Evolutionary conservation across 2,888 invertebrate genomes (phyloP).

Genomic region (Cremastobaeus sp.): DNA sequence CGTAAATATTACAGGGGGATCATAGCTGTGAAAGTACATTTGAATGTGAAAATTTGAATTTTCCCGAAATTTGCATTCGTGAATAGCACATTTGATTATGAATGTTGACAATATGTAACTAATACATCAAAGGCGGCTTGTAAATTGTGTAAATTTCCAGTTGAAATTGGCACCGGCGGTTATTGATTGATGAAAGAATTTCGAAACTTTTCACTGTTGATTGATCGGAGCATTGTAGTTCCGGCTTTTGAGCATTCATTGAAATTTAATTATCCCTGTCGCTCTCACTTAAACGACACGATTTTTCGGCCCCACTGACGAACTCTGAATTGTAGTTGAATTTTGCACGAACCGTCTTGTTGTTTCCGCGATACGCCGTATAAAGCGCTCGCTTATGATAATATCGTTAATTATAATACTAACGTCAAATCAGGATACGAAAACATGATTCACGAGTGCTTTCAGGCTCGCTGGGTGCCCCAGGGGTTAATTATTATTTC

Average conservation of each 20-base stretch:
- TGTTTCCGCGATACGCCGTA: constrained; percentile 22
- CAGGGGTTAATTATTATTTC: constrained; percentile 29
- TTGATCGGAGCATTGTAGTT: constrained; percentile 39
- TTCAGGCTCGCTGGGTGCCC: constrained; percentile 4
- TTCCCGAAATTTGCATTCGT: no score
- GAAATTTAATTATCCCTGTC: constrained; percentile 45
- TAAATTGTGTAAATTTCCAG: no score
- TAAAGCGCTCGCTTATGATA: neutral
- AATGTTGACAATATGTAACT: no score
- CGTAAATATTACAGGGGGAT: no score
- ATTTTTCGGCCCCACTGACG: constrained; percentile 8
- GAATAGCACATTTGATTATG: no score
- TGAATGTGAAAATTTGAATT: no score
- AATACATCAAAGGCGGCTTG: no score
- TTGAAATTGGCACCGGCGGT: no score
- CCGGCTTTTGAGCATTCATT: constrained; percentile 37
- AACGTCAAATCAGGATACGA: constrained; percentile 10
- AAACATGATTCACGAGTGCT: constrained; percentile 6
- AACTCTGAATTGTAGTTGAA: neutral
- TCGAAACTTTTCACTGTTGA: constrained; percentile 19
- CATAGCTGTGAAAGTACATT: no score
- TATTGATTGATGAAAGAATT: constrained; percentile 25
- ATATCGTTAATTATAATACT: constrained; percentile 17
- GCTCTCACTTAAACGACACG: constrained; percentile 7
- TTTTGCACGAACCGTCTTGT: constrained; percentile 5